phyloP scores from a whole-genome alignment of 1,140 invertebrate species.

The Maconellicoccus hirsutus region DNA sequence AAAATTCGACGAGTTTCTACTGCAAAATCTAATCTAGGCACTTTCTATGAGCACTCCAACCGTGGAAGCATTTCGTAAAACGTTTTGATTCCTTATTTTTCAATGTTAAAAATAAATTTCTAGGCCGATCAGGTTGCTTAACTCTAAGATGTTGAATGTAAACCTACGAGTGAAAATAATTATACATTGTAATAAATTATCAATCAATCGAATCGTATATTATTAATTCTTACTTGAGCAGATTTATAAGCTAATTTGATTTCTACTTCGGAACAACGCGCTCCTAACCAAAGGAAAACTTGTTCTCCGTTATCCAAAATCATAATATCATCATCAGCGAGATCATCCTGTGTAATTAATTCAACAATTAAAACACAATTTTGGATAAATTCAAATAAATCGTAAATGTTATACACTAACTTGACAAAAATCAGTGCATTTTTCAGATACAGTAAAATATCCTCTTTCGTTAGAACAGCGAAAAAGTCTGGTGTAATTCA shows the following conservation, averaged over 20 bases:
- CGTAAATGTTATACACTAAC: slow-evolving; percentile 38
- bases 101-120: slow-evolving; percentile 90
- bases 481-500: slow-evolving; percentile 89
- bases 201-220: not conserved
- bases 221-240: slow-evolving; percentile 88
- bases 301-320: slow-evolving; percentile 96
- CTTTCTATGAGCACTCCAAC: slow-evolving; percentile 73
- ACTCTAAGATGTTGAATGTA: slow-evolving; percentile 95
- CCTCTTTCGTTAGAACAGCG: slow-evolving; percentile 99
- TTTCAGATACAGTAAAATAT: slow-evolving; percentile 97
- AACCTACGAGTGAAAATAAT: slow-evolving; percentile 51
- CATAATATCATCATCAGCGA: slow-evolving; percentile 99
- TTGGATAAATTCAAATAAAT: no score
- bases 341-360: slow-evolving; percentile 66
- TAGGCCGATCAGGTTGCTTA: slow-evolving; percentile 81
- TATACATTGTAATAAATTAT: not conserved
- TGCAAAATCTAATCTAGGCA: slow-evolving; percentile 41
- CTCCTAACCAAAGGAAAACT: slow-evolving; percentile 95
- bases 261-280: slow-evolving; percentile 94
- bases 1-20: not conserved
- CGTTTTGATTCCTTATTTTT: slow-evolving; percentile 91
- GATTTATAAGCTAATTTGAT: slow-evolving; percentile 98
- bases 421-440: slow-evolving; percentile 99
- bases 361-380: not conserved
- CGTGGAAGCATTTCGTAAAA: slow-evolving; percentile 98